Evolutionary conservation across 2,113 vertebrate species (phyloP).

Genomic region (Otis tarda): DNA sequence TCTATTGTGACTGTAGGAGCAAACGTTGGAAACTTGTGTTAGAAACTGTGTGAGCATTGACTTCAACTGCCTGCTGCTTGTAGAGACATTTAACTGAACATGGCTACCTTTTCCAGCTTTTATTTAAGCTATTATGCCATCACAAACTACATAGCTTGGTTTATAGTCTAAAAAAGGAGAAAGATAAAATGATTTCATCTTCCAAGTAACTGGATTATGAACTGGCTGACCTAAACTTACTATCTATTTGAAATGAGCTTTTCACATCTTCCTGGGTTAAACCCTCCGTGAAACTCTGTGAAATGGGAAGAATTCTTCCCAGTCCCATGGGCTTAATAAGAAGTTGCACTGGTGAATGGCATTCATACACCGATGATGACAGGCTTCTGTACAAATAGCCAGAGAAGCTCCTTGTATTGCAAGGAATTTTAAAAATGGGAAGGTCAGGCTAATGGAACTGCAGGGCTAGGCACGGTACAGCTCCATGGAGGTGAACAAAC

Average conservation of each 20-base stretch:
- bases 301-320: neutral
- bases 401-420: neutral
- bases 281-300: neutral
- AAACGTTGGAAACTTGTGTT: neutral
- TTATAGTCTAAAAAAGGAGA: neutral
- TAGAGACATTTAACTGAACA: neutral
- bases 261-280: neutral
- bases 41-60: neutral
- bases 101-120: neutral
- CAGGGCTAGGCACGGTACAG: neutral
- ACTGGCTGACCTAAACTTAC: neutral
- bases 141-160: neutral
- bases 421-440: neutral
- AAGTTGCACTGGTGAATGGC: neutral
- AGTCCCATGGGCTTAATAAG: neutral
- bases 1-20: neutral
- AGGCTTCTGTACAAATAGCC: neutral
- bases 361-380: neutral
- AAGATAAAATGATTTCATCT: neutral
- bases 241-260: neutral
- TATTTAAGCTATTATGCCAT: neutral
- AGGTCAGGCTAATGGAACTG: rapidly evolving
- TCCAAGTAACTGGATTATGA: neutral
- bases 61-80: neutral
- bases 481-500: neutral